Conservation (phyloP, 2,888 invertebrate genomes). For the Doris montereyensis region DNA sequence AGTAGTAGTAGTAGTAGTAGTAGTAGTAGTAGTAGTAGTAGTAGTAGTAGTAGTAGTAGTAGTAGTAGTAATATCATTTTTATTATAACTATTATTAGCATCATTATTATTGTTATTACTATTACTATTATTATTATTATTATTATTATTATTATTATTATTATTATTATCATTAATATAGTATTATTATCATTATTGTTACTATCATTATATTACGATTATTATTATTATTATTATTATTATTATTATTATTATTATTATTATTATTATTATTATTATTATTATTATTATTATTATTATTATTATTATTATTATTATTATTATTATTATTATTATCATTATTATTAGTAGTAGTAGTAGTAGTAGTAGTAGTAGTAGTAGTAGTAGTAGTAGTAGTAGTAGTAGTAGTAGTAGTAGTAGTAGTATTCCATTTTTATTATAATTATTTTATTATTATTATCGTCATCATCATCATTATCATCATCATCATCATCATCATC, state of each 20-base stretch:
- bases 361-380: neutral
- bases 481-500: neutral
- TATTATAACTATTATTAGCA: neutral
- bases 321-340: neutral
- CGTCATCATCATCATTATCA: neutral
- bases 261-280: neutral
- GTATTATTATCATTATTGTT: neutral
- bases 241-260: neutral
- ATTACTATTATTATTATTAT: neutral
- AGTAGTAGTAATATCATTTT: slow-evolving; percentile 8
- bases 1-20: slow-evolving; percentile 20
- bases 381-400: neutral
- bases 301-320: neutral
- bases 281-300: neutral
- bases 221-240: neutral
- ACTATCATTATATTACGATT: neutral
- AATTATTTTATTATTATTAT: neutral
- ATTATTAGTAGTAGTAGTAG: neutral
- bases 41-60: slow-evolving; percentile 20
- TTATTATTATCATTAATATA: neutral
- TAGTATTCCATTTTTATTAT: neutral
- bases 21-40: slow-evolving; percentile 20
- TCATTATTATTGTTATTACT: neutral
- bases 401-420: neutral
- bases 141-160: neutral